Base-by-base conservation (phyloP, 2,888 invertebrate species). In the Stratiomys singularior region DNA sequence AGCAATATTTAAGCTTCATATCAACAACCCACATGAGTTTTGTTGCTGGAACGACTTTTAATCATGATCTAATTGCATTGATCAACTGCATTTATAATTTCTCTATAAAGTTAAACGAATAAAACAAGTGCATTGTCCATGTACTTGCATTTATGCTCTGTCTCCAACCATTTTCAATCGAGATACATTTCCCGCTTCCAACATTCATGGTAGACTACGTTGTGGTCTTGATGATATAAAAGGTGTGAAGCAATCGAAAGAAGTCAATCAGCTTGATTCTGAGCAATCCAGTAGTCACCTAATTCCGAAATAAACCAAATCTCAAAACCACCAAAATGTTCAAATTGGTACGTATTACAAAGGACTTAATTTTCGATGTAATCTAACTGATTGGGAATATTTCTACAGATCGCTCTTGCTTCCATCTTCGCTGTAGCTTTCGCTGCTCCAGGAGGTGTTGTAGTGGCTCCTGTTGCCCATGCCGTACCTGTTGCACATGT, bases 261-360 rank as follows among this genome's bases (percentile, higher is more conserved):
- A 79, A 44, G n/a, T 46, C 83, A 83, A 81, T 79, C 81, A 81
- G 82, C 80, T 78, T 44, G 47, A 46, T 67, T n/a, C 71, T 77
- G 56, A 77, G 78, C 67, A n/a, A n/a, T n/a, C n/a, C n/a, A n/a
- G n/a, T n/a, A n/a, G n/a, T n/a, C n/a, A n/a, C 74, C 66, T 78
- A 76, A 23, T 5, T 15, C 9, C n/a, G 27, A n/a, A n/a, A n/a
- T n/a, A n/a, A n/a, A n/a, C n/a, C 13, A 56, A 52, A 56, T 18
- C n/a, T n/a, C n/a, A n/a, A n/a, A n/a, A n/a, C 30, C 21, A 21
- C 79, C 83, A 86, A 83, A 82, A 86, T 86, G 86, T 86, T 84
- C 83, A 87, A 86, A 83, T 81, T 86, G 82, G 86, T 86, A 81
- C 84, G 86, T 84, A 81, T 23, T 37, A 15, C 58, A 21, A 30